Base-by-base conservation (phyloP, 2,888 invertebrate species). In the Hypena proboscidalis region DNA sequence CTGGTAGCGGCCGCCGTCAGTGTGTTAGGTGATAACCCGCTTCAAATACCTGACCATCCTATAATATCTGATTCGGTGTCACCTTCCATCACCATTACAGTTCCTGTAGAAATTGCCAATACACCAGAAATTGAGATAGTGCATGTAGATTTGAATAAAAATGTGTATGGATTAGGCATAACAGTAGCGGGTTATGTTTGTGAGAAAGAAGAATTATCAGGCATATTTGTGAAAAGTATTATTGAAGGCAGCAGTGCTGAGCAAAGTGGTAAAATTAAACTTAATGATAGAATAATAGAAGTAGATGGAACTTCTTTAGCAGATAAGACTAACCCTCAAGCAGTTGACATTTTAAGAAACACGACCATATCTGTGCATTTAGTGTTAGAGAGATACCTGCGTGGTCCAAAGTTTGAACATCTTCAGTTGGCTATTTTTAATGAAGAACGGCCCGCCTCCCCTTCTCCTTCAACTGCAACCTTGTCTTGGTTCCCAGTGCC, bases 151-250 rank as follows among this genome's bases (percentile, higher is more conserved):
- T 92, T 99, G 53, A 94, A 94, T 70, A 99, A 99, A 84, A 98
- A 98, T 87, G 95, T 96, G 44, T 96, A 97, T 73, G 97, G 98
- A 17, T 91, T 98, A 49, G 98, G 98, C 29, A 98, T 98, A 65
- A 99, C 98, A 2, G 98, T 98, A 36, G 98, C 98, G 2, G 98
- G 98, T 30, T 99, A 98, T 87, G 98, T 98, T 23, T 98, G 98
- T 85, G 98, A 98, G 83, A 97, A 98, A 89, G 99, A 99, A 89
- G 99, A 99, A 85, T 93, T 99, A 35, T 98, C 98, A n/a, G 99
- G 99, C 4, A 99, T 99, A 74, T 99, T 99, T 91, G 98, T 99
- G 9, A 99, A 99, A 86, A 99, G 98, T 80, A 97, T 99, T 66
- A 98, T 98, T 72, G 96, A 97, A 77, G 98, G 98, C 36, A 98